These are phyloP conservation scores for Drosophila emarginata DNA, from an alignment of 2,888 invertebrate genomes.

Conservation along the genomic window DNA sequence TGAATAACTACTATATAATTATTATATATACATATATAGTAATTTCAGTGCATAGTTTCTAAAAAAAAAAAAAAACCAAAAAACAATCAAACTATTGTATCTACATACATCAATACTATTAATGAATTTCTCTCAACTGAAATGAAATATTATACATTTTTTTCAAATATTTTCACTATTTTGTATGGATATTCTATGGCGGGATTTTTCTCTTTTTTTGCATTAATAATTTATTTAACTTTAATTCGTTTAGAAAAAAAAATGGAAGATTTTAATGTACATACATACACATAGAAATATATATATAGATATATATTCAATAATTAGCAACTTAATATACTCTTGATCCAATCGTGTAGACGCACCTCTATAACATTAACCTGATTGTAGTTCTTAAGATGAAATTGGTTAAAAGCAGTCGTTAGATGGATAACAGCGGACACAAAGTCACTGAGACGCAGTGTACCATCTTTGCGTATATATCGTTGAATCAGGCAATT, in stretches of 20 bases:
- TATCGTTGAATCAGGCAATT: conserved; percentile 92
- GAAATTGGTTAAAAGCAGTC: conserved; percentile 91
- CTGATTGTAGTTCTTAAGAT: conserved; percentile 90
- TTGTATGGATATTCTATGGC: too few relatives aligned
- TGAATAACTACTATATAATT: background rate
- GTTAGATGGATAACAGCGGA: conserved; percentile 94
- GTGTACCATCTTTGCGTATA: conserved; percentile 95
- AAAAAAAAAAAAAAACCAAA: background rate
- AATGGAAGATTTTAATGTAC: background rate
- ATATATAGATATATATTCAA: conserved; percentile 3
- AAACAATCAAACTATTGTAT: conserved; percentile 12
- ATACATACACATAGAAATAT: background rate
- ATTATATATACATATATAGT: conserved; percentile 2
- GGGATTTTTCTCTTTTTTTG: background rate
- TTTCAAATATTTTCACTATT: background rate
- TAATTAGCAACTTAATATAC: conserved; percentile 79
- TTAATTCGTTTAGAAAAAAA: conserved; percentile 4
- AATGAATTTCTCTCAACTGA: conserved; percentile 13
- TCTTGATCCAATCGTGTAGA: conserved; percentile 86
- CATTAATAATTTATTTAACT: conserved; percentile 3
- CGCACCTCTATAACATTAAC: conserved; percentile 91
- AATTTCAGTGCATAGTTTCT: conserved; percentile 8
- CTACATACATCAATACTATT: conserved; percentile 11
- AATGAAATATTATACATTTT: conserved; percentile 5
- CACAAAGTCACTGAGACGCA: conserved; percentile 95